phyloP scores from a whole-genome alignment of 1,140 invertebrate genomes.

The Euwallacea fornicatus region DNA sequence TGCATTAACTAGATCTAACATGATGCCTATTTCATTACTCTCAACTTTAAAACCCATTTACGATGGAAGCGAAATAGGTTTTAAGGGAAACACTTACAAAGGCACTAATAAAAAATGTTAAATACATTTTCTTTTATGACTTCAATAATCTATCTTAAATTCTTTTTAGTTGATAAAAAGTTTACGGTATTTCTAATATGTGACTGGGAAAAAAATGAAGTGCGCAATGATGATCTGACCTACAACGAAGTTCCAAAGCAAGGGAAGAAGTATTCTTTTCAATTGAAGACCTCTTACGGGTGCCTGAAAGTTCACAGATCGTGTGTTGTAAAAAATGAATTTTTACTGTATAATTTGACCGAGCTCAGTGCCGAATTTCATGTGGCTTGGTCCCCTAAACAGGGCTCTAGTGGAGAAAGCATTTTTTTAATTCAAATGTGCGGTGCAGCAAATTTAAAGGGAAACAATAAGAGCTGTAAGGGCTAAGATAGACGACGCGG shows the following conservation, averaged over 20 bases:
- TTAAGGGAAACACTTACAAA: constrained; percentile 1
- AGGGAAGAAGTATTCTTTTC: constrained; percentile 25
- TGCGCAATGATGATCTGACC: constrained; percentile 8
- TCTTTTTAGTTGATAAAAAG: constrained; percentile 25
- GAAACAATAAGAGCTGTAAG: constrained; percentile 4
- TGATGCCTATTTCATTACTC: constrained; percentile 6
- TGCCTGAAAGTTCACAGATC: constrained; percentile 5
- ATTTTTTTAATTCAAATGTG: constrained; percentile 25
- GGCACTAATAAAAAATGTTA: constrained; percentile 2
- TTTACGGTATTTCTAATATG: constrained; percentile 19
- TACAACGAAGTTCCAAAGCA: constrained; percentile 1
- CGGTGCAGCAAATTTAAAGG: background rate
- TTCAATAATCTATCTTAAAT: background rate
- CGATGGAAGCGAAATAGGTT: constrained; percentile 11
- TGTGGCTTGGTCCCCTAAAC: too few relatives aligned
- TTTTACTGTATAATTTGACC: constrained; percentile 19
- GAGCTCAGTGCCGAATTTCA: too few relatives aligned
- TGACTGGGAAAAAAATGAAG: constrained; percentile 21
- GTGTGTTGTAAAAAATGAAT: constrained; percentile 13
- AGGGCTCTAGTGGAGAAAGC: background rate
- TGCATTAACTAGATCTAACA: background rate
- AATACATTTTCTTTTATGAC: background rate
- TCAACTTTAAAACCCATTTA: constrained; percentile 4
- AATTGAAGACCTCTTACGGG: constrained; percentile 20
- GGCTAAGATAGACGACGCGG: too few relatives aligned